A percentile compares a stretch with the other conserved stretches of the same genome.
Conservation (phyloP, 2,888 invertebrate genomes). For the Stenurella melanura region DNA sequence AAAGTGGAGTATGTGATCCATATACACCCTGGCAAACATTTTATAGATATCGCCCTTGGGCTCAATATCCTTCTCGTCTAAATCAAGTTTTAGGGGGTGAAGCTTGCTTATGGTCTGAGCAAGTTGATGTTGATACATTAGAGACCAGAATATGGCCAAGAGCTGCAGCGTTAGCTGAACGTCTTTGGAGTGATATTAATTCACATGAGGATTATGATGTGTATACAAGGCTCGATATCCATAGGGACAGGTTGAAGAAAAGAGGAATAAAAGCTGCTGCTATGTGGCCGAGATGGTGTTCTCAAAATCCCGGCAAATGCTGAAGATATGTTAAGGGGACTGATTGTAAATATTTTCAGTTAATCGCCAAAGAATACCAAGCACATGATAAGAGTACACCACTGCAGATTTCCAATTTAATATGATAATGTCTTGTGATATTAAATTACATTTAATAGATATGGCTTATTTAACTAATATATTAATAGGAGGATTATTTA, state of each 20-base stretch:
- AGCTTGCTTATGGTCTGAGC: constrained; percentile 89
- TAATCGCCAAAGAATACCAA: background rate
- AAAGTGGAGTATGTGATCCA: constrained; percentile 87
- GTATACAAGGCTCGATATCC: constrained; percentile 79
- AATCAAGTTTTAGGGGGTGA: constrained; percentile 80
- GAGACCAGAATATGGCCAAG: constrained; percentile 89
- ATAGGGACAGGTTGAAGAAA: constrained; percentile 77
- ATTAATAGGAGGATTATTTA: too few relatives aligned
- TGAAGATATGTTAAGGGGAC: background rate
- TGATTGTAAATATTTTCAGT: background rate
- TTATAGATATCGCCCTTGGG: constrained; percentile 86
- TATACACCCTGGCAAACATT: constrained; percentile 90
- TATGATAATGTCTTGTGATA: too few relatives aligned
- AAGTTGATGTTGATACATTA: constrained; percentile 81
- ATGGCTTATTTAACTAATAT: too few relatives aligned
- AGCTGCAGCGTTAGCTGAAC: constrained; percentile 85
- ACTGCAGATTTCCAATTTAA: too few relatives aligned
- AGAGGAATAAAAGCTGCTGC: constrained; percentile 80
- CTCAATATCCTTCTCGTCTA: constrained; percentile 69
- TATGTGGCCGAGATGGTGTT: constrained; percentile 86
- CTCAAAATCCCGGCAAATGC: constrained; percentile 77
- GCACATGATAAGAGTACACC: background rate
- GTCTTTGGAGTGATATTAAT: constrained; percentile 80
- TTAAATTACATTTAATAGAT: too few relatives aligned
- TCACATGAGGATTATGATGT: constrained; percentile 75